Base-by-base conservation (phyloP, 2,113 vertebrate genomes). In the Anarrhichthys ocellatus region DNA sequence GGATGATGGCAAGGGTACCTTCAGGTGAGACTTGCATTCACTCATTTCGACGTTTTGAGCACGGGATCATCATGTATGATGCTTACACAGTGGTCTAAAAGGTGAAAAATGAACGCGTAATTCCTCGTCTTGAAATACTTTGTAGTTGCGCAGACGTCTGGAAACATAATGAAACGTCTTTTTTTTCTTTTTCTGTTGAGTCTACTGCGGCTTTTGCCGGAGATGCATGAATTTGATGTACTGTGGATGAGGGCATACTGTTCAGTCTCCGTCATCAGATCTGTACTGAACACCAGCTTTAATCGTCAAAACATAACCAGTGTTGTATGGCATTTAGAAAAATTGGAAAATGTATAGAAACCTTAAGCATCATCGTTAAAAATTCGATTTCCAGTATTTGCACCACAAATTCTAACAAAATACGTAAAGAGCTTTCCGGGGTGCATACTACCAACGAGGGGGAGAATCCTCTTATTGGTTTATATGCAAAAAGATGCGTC, bases 1-100 rank as follows among this genome's bases (percentile, higher is more conserved):
- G 93, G 98, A 99, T 88, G 98, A 99, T 77, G 98, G 98, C 68
- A 99, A 99, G 93, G 98, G 98, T 29, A 97, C 97, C 77, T 99
- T 98, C 96, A 99, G 98, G 98, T 99, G 80, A 69, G 81, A 71
- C n/a, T 52, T 11, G n/a, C 40, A 22, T 64, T 63, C 44, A 71
- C 2, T 10, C 18, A 32, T 80, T 56, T 44, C 0, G 42, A 9
- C 73, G 17, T 77, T 38, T 48, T n/a, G 62, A 29, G 9, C 34
- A 61, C 20, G 8, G 2, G n/a, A 46, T 11, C 40, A 18, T 38
- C 0, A 24, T 52, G 17, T 22, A 50, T 13, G 32, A 50, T 50
- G 7, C 44, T 52, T n/a, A 36, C 32, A 50, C 13, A 48, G 27
- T 4, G 17, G 9, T 63, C 6, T 13, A 50, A 17, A 27, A 36